Conservation (phyloP, 2,113 vertebrate genomes). For the Neomonachus schauinslandi region DNA sequence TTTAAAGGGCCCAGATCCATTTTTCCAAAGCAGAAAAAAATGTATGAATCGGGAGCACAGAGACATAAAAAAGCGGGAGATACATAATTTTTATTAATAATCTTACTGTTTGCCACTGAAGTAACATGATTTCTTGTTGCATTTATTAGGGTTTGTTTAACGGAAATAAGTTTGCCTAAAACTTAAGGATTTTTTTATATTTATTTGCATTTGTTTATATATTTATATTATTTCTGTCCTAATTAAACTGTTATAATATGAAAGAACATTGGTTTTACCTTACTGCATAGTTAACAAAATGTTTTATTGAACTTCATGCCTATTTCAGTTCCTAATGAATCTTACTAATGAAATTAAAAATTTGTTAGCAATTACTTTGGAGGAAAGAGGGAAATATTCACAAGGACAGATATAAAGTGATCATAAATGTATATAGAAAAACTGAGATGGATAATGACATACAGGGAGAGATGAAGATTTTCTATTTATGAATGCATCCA, state of each 20-base stretch:
- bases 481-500: neutral
- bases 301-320: neutral
- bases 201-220: neutral
- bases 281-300: neutral
- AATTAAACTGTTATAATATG: neutral
- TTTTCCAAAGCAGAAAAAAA: neutral
- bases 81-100: neutral
- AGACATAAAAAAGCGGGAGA: neutral
- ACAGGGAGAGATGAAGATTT: neutral
- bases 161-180: neutral
- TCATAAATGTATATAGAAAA: neutral
- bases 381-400: neutral
- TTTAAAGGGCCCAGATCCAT: neutral
- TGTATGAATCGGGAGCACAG: neutral
- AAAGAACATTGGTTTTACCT: neutral
- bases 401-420: neutral
- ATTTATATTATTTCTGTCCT: neutral
- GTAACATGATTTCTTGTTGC: neutral
- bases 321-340: neutral
- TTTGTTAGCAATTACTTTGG: neutral
- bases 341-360: neutral
- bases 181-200: neutral
- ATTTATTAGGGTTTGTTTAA: neutral
- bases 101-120: neutral
- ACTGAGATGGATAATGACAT: neutral